Evolutionary conservation across 2,888 invertebrate genomes (phyloP).

Genomic region (Meandrusa payeni): DNA sequence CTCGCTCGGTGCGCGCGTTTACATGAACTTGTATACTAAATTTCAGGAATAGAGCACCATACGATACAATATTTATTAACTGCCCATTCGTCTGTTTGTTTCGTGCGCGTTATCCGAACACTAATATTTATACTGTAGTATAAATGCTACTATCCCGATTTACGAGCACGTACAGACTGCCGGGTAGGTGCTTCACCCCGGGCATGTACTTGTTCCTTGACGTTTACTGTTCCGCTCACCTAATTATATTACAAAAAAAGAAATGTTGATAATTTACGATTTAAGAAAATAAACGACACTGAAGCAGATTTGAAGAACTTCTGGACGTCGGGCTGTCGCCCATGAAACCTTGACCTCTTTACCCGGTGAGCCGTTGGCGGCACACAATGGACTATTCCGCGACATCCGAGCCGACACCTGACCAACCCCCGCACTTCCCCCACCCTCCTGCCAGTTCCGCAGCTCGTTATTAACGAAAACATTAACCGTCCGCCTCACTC

Average conservation of each 20-base stretch:
- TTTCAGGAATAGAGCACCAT: conserved; percentile 46
- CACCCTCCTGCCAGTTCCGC: conserved; percentile 15
- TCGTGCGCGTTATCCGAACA: neutral
- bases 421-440: conserved; percentile 35
- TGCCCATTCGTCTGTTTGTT: neutral
- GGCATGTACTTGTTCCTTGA: too few relatives aligned
- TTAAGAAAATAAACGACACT: too few relatives aligned
- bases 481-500: neutral
- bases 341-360: conserved; percentile 68
- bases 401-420: conserved; percentile 61
- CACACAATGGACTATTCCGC: conserved; percentile 66
- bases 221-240: too few relatives aligned
- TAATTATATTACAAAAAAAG: too few relatives aligned
- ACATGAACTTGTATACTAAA: conserved; percentile 43
- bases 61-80: conserved; percentile 24
- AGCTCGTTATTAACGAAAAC: conserved; percentile 7
- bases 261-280: too few relatives aligned
- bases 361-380: conserved; percentile 41
- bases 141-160: neutral
- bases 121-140: conserved; percentile 1
- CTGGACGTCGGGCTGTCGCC: conserved; percentile 66
- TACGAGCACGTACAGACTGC: neutral
- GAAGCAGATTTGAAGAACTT: conserved; percentile 27
- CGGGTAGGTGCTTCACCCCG: neutral
- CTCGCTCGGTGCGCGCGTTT: conserved; percentile 54